Evolutionary conservation across 2,113 vertebrate genomes (phyloP).

Genomic region (Lepisosteus osseus): DNA sequence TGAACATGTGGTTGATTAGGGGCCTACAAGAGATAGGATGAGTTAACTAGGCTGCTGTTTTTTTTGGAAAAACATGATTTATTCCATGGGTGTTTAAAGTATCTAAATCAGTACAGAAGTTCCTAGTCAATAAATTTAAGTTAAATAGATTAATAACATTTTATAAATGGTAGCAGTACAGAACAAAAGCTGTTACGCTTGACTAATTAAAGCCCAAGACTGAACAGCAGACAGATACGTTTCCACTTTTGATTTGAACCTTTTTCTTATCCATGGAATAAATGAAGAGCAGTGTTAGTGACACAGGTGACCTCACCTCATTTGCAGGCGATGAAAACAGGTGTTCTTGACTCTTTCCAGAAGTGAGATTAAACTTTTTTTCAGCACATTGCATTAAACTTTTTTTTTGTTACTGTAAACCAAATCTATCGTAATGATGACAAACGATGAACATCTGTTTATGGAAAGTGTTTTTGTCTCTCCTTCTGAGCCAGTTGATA

Average conservation of each 20-base stretch:
- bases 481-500: neutral
- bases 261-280: neutral
- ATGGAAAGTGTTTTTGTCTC: neutral
- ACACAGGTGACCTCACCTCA: neutral
- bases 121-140: too few species aligned
- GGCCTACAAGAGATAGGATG: slow-evolving; percentile 44
- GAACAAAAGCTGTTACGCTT: too few species aligned
- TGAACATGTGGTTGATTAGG: slow-evolving; percentile 19
- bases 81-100: neutral
- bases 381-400: too few species aligned
- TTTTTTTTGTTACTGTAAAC: too few species aligned
- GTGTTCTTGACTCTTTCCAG: neutral
- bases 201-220: too few species aligned
- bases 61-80: neutral
- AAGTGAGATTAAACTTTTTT: neutral
- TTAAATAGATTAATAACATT: too few species aligned
- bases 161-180: too few species aligned
- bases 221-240: too few species aligned
- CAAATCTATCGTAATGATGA: neutral
- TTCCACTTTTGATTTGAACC: too few species aligned
- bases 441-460: neutral
- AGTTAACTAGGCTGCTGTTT: neutral
- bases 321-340: neutral
- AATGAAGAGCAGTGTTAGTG: neutral
- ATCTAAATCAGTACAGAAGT: too few species aligned